phyloP scores from a whole-genome alignment of 2,888 invertebrate species.

The Clostera curtula region DNA sequence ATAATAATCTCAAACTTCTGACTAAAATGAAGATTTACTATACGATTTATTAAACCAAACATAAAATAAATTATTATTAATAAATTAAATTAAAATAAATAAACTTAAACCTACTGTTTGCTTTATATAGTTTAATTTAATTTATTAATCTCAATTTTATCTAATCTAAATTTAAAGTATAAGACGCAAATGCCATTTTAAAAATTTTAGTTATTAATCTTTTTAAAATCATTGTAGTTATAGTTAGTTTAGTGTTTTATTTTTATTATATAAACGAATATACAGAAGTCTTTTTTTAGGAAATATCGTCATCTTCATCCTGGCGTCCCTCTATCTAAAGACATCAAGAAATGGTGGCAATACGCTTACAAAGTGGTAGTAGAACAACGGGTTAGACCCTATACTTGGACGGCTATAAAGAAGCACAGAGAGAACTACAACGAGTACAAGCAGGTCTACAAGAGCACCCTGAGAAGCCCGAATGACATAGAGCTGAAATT shows the following conservation, averaged over 20 bases:
- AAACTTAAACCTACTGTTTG: too few species aligned
- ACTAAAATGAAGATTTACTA: too few species aligned
- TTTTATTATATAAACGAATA: not conserved
- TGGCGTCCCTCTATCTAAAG: slow-evolving; percentile 69
- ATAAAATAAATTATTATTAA: too few species aligned
- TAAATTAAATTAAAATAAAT: too few species aligned
- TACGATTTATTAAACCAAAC: too few species aligned
- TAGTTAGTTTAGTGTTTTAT: not conserved
- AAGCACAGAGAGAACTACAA: slow-evolving; percentile 81
- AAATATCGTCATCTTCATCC: slow-evolving; percentile 80
- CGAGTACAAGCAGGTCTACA: slow-evolving; percentile 80
- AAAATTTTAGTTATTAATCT: too few species aligned
- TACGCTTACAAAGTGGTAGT: slow-evolving; percentile 82
- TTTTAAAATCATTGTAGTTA: too few species aligned
- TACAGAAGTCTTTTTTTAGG: slow-evolving; percentile 32
- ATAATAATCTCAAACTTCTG: too few species aligned
- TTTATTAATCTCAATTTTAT: too few species aligned
- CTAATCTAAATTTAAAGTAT: too few species aligned
- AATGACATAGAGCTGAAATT: slow-evolving; percentile 83
- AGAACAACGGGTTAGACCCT: slow-evolving; percentile 82
- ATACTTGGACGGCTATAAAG: slow-evolving; percentile 82
- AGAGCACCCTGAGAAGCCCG: slow-evolving; percentile 80
- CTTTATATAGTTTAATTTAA: too few species aligned
- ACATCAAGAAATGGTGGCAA: slow-evolving; percentile 82
- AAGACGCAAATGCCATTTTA: too few species aligned